Evolutionary conservation across 2,888 invertebrate genomes (phyloP).

Genomic region (Seira musarum): DNA sequence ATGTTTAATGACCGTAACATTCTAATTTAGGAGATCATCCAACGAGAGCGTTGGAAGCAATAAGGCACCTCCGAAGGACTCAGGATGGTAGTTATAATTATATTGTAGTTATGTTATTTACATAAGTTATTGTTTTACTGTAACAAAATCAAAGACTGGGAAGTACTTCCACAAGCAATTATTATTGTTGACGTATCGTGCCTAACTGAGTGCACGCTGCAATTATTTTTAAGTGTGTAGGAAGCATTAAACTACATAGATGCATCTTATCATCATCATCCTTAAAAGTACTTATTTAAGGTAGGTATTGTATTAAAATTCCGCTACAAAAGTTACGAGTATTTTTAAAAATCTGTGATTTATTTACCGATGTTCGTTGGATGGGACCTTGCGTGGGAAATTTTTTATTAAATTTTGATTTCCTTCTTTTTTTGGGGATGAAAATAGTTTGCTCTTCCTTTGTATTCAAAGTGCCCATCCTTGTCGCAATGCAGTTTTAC

Average conservation of each 20-base stretch:
- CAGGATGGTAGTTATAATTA: slow-evolving; percentile 42
- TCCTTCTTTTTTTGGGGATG: too few species aligned
- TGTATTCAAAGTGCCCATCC: slow-evolving; percentile 50
- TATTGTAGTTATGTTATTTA: slow-evolving; percentile 19
- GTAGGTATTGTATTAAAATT: slow-evolving; percentile 8
- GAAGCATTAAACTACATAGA: slow-evolving; percentile 48
- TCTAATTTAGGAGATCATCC: slow-evolving; percentile 51
- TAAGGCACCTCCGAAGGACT: slow-evolving; percentile 41
- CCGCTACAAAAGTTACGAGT: slow-evolving; percentile 43
- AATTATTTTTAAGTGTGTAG: slow-evolving; percentile 22
- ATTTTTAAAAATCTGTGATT: slow-evolving; percentile 59
- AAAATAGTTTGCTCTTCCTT: neutral
- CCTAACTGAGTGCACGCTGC: slow-evolving; percentile 16
- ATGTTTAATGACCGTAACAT: too few species aligned
- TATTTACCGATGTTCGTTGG: slow-evolving; percentile 49
- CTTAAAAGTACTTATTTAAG: slow-evolving; percentile 7
- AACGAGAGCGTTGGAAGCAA: slow-evolving; percentile 60
- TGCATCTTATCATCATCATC: slow-evolving; percentile 35
- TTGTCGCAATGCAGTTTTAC: slow-evolving; percentile 53
- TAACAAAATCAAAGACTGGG: slow-evolving; percentile 55
- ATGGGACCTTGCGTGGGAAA: neutral
- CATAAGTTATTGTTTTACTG: slow-evolving; percentile 51
- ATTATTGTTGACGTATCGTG: slow-evolving; percentile 16
- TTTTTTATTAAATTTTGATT: too few species aligned
- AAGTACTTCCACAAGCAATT: slow-evolving; percentile 44